Evolutionary conservation across 2,888 invertebrate species (phyloP).

Genomic region (Fragum fragum): DNA sequence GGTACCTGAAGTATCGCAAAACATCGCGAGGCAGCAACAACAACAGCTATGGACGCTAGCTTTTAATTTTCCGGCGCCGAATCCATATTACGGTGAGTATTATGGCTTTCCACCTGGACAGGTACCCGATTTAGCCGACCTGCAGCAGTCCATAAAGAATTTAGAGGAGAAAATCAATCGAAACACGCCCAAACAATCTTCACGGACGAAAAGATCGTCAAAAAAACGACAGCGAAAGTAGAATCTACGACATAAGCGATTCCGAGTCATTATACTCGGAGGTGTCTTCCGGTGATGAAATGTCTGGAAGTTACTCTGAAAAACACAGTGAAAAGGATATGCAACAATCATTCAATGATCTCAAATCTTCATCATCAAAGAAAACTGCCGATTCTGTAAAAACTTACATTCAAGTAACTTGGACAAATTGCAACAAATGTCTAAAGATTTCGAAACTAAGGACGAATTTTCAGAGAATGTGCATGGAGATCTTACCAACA

Average conservation of each 20-base stretch:
- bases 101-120: not conserved
- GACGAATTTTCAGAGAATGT: not conserved
- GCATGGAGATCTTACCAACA: not conserved
- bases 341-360: not conserved
- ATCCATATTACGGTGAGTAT: not conserved
- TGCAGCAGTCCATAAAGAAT: not conserved
- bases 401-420: not conserved
- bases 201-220: not conserved
- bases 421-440: not conserved
- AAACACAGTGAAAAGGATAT: not conserved
- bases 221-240: not conserved
- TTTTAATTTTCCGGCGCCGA: not conserved
- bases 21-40: not conserved
- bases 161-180: not conserved
- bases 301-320: not conserved
- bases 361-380: not conserved
- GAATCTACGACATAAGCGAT: too few relatives aligned
- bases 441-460: not conserved
- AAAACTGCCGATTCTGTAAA: not conserved
- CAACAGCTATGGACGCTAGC: not conserved
- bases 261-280: not conserved
- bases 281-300: not conserved
- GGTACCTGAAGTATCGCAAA: not conserved
- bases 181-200: not conserved
- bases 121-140: not conserved